phyloP scores from a whole-genome alignment of 1,140 invertebrate genomes.

The Diploscapter pachys region DNA sequence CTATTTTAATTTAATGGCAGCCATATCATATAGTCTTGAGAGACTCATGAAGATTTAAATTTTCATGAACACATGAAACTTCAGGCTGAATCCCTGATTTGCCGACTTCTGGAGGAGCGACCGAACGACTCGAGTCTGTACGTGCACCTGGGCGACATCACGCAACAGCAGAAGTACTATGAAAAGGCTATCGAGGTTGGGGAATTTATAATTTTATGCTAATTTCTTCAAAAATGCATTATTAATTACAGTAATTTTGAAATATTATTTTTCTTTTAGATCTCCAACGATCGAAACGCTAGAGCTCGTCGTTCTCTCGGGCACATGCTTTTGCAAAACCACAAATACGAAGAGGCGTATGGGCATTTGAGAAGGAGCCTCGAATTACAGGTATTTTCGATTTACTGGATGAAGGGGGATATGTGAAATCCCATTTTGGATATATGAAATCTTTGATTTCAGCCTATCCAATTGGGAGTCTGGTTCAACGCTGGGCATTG shows the following conservation, averaged over 20 bases:
- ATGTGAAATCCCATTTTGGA: neutral
- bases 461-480: constrained; percentile 65
- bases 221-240: neutral
- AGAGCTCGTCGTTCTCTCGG: constrained; percentile 79
- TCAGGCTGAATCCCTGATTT: constrained; percentile 72
- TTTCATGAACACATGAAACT: neutral
- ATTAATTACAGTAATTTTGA: neutral
- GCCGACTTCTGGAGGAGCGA: constrained; percentile 74
- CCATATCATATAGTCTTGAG: neutral
- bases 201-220: neutral
- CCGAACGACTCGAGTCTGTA: constrained; percentile 76
- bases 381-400: constrained; percentile 76
- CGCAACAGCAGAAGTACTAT: constrained; percentile 71
- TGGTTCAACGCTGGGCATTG: constrained; percentile 84
- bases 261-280: constrained; percentile 12
- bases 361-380: constrained; percentile 76
- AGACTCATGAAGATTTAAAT: neutral
- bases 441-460: neutral
- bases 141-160: constrained; percentile 82
- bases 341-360: constrained; percentile 72
- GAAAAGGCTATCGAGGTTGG: constrained; percentile 80
- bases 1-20: neutral
- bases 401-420: neutral
- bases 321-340: constrained; percentile 71
- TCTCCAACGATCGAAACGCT: constrained; percentile 67